Percentiles rank a stretch among this genome's conserved stretches.
These are phyloP conservation scores for Drosophila tropicalis DNA, from an alignment of 1,140 invertebrate genomes.

Conservation along the genomic window DNA sequence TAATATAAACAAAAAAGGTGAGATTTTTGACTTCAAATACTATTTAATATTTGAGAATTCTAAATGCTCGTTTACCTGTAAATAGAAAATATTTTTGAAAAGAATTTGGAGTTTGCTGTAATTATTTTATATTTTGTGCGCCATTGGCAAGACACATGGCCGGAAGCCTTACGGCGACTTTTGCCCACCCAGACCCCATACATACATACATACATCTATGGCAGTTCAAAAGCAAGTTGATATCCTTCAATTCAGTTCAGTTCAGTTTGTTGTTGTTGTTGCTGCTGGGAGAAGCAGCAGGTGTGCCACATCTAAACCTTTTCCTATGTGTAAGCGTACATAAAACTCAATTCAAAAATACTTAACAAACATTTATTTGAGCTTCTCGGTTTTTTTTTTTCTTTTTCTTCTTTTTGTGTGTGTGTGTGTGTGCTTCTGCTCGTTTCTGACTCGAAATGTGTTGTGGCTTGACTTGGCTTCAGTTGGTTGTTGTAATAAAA, in stretches of 20 bases:
- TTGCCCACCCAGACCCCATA: neutral
- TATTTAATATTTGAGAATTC: neutral
- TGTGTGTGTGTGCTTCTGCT: neutral
- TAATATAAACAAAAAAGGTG: no score
- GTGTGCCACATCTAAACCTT: constrained; percentile 55
- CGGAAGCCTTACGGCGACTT: neutral
- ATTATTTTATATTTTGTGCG: constrained; percentile 9
- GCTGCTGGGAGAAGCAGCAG: constrained; percentile 66
- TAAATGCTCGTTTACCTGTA: neutral
- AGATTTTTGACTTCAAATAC: no score
- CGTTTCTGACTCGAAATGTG: constrained; percentile 41
- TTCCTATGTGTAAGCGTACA: constrained; percentile 47
- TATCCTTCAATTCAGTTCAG: constrained; percentile 3
- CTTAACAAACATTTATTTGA: constrained; percentile 82
- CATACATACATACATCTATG: neutral
- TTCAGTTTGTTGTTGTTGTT: constrained; percentile 9
- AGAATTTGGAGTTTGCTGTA: neutral
- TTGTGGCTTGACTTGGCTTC: constrained; percentile 15
- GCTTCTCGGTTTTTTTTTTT: constrained; percentile 38
- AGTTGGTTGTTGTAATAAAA: constrained; percentile 77
- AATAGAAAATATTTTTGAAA: neutral
- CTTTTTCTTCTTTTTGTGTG: constrained; percentile 17
- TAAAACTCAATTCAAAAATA: constrained; percentile 79
- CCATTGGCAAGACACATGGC: constrained; percentile 1
- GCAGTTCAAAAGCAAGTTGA: neutral